Conservation (phyloP, 2,888 invertebrate species). For the Lasius fuliginosus region DNA sequence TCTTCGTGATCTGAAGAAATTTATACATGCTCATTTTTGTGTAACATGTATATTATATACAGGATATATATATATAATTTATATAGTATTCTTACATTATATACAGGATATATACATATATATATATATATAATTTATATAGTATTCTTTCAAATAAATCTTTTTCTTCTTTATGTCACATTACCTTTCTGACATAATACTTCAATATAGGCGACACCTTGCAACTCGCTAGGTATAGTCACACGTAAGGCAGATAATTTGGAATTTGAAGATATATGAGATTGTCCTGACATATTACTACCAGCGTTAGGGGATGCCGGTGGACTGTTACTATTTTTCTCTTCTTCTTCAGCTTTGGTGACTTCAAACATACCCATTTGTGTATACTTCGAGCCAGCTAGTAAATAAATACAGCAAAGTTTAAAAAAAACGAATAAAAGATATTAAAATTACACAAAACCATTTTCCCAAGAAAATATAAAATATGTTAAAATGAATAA, state of each 20-base stretch:
- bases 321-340: slow-evolving; percentile 87
- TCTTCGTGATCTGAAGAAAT: slow-evolving; percentile 93
- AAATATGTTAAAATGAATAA: neutral
- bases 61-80: neutral
- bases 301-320: slow-evolving; percentile 87
- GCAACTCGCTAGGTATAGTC: slow-evolving; percentile 96
- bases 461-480: neutral
- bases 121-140: neutral
- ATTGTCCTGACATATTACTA: slow-evolving; percentile 86
- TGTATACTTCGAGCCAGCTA: slow-evolving; percentile 96
- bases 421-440: neutral
- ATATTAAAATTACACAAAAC: slow-evolving; percentile 13
- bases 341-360: slow-evolving; percentile 95
- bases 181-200: slow-evolving; percentile 97
- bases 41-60: neutral
- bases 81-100: neutral
- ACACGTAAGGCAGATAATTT: slow-evolving; percentile 94
- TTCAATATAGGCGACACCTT: slow-evolving; percentile 98
- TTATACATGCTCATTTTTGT: neutral
- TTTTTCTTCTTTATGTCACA: slow-evolving; percentile 7
- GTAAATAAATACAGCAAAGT: slow-evolving; percentile 21
- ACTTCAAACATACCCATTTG: slow-evolving; percentile 98
- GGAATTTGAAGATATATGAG: slow-evolving; percentile 87
- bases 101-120: neutral
- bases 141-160: neutral